Conservation (phyloP, 2,797 vertebrate species). For the Tadarida brasiliensis region DNA sequence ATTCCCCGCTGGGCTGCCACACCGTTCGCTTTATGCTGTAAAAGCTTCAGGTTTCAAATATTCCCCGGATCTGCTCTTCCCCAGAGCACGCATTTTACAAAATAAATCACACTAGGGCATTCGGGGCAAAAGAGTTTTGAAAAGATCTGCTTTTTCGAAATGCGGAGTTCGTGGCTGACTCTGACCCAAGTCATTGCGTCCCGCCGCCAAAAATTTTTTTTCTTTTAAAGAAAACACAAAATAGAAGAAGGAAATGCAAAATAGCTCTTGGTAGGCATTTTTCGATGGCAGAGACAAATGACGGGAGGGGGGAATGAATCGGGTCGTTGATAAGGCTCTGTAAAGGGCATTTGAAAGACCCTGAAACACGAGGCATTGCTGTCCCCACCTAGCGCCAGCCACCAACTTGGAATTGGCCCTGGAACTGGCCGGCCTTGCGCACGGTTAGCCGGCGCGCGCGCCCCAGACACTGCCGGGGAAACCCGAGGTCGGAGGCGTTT, state of each 20-base stretch:
- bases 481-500: background rate
- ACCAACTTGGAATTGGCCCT: background rate
- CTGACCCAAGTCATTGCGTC: background rate
- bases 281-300: constrained; percentile 74
- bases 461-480: background rate
- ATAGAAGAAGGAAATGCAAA: constrained; percentile 63
- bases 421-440: background rate
- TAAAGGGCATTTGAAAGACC: constrained; percentile 2
- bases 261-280: constrained; percentile 42
- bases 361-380: fast-evolving
- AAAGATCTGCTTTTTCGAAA: constrained; percentile 50
- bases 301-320: constrained; percentile 58
- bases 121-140: background rate
- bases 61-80: background rate
- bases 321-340: constrained; percentile 62
- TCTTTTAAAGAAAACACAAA: constrained; percentile 66
- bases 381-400: constrained; percentile 7
- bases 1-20: fast-evolving
- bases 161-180: background rate
- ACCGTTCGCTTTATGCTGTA: fast-evolving
- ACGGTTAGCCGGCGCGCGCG: fast-evolving
- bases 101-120: background rate
- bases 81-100: background rate
- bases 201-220: background rate
- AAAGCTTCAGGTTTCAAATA: background rate